A percentile compares a stretch with the other conserved stretches of the same genome.
Evolutionary conservation across 2,113 vertebrate species (phyloP).

Genomic region (Neotragus moschatus): DNA sequence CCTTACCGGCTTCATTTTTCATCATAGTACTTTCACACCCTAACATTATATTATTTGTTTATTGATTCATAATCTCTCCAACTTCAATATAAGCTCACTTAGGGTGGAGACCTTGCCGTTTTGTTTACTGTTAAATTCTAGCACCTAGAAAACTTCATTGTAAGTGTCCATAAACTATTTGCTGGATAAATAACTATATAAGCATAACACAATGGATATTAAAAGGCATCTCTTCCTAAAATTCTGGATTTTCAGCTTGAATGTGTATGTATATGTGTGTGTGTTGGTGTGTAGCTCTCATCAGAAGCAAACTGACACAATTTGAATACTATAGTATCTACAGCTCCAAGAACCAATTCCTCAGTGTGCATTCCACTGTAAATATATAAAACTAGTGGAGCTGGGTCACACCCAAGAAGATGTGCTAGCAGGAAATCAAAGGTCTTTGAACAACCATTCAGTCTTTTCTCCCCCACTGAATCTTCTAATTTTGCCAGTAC

Average conservation of each 20-base stretch:
- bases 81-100: background rate
- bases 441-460: background rate
- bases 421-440: slow-evolving; percentile 2
- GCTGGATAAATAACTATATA: background rate
- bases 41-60: background rate
- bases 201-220: background rate
- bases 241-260: background rate
- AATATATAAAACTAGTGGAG: background rate
- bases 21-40: background rate
- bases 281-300: background rate
- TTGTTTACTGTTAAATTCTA: background rate
- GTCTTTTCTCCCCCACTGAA: background rate
- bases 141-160: background rate
- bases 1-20: background rate
- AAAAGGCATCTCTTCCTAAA: background rate
- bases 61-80: background rate
- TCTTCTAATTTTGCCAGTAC: background rate
- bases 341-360: background rate
- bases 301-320: background rate
- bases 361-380: background rate
- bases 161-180: background rate
- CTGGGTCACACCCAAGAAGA: background rate
- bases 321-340: background rate
- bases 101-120: background rate
- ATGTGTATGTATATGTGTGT: background rate